Base-by-base conservation (phyloP, 2,113 vertebrate species). In the Turnix velox region DNA sequence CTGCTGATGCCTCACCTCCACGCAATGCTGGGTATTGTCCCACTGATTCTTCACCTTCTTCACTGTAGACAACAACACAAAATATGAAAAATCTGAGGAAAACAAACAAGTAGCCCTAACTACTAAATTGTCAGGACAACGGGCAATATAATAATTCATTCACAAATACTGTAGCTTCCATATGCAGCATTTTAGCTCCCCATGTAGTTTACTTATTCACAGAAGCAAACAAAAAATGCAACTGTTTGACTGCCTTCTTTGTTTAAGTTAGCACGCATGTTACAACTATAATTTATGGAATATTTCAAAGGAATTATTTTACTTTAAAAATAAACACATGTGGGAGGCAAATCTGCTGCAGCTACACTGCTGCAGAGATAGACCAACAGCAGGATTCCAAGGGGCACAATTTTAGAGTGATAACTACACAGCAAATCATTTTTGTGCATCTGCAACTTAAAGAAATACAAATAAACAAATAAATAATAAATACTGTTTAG, bases 11-110 rank as follows among this genome's bases (percentile, higher is more conserved):
- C 99, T 97, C 24, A 98, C 72, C 96, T 99, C 99, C 4, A 99
- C 98, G 0, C 98, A 98, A 3, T 99, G 98, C 96, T 99, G 98
- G 1, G 99, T 99, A 75, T 42, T 97, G 92, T 99, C 99, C 99
- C 99, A 99, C 88, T 99, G 99, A 96, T 91, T 98, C 94, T 98
- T 98, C 8, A 99, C 98, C 94, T 97, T 98, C 87, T 99, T 99
- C 97, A 99, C 99, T 99, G 84, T 3, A 16, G 22, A 65, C 14
- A 7, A 58, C 25, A 82, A 77, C 1, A 55, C 3, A 54, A 18
- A 88, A 87, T 20, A 18, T 6, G 17, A 67, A 66, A 46, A 71
- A 69, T 2, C 8, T 1, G 8, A 77, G 28, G n/a, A 10, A 81
- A 81, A 28, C 16, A 7, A 49, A 51, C 25, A 67, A 48, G 27